Conservation (phyloP, 1,140 invertebrate species). For the Leptinotarsa texana region DNA sequence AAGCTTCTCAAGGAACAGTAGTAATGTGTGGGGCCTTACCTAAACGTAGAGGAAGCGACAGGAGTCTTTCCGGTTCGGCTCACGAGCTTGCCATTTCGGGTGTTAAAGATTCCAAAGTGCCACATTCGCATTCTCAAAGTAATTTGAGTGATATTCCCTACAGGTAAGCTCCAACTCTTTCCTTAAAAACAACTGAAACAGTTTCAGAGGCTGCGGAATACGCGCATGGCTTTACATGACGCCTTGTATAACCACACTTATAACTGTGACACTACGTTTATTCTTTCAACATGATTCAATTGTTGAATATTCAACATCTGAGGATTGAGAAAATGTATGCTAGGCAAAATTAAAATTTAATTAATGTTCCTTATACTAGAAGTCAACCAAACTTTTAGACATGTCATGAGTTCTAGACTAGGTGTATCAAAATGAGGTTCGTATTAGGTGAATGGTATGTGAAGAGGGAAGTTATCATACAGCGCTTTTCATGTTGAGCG, state of each 20-base stretch:
- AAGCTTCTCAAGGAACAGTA: conserved; percentile 46
- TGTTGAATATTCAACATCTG: neutral
- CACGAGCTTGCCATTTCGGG: conserved; percentile 76
- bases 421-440: no score
- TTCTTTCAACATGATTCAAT: neutral
- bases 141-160: conserved; percentile 79
- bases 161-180: conserved; percentile 60
- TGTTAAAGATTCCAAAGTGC: conserved; percentile 67
- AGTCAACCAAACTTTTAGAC: no score
- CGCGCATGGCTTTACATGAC: conserved; percentile 41
- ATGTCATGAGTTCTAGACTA: no score
- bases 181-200: neutral
- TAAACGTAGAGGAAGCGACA: conserved; percentile 75
- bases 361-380: no score
- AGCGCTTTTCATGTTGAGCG: no score
- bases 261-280: conserved; percentile 21
- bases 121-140: conserved; percentile 78
- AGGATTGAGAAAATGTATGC: neutral
- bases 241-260: conserved; percentile 33
- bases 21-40: conserved; percentile 55
- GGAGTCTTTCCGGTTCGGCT: conserved; percentile 78
- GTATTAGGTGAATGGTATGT: no score
- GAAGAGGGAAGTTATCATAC: no score
- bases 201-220: neutral
- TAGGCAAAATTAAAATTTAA: no score